phyloP scores from a whole-genome alignment of 2,113 vertebrate species.

The Clarias gariepinus region DNA sequence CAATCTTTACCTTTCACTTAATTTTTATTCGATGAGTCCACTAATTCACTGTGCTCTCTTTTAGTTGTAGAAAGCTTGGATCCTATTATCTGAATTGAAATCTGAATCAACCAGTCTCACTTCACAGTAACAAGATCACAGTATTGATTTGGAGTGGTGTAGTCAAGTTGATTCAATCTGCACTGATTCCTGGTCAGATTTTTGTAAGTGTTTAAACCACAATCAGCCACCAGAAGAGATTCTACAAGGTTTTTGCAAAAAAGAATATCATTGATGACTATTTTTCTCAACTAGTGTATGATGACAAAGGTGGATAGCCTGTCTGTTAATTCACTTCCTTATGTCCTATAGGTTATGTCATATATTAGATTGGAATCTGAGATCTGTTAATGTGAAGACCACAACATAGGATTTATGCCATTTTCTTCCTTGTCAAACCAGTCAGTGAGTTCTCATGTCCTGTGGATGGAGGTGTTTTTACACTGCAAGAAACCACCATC shows the following conservation, averaged over 20 bases:
- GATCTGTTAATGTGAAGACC: not conserved
- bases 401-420: not conserved
- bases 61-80: not conserved
- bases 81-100: not conserved
- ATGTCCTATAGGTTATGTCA: not conserved
- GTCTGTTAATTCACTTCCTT: not conserved
- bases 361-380: not conserved
- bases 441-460: not conserved
- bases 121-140: not conserved
- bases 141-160: not conserved
- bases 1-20: not conserved
- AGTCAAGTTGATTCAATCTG: not conserved
- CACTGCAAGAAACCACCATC: not conserved
- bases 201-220: not conserved
- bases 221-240: not conserved
- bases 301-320: not conserved
- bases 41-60: not conserved
- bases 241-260: not conserved
- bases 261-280: not conserved
- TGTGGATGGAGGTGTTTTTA: not conserved
- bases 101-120: not conserved
- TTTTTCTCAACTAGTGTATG: not conserved
- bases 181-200: not conserved
- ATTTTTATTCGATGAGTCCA: not conserved
- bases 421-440: not conserved